A percentile compares a stretch with the other conserved stretches of the same genome.
Evolutionary conservation across 2,113 vertebrate genomes (phyloP).

Genomic region (Gnathochromis pfefferi): DNA sequence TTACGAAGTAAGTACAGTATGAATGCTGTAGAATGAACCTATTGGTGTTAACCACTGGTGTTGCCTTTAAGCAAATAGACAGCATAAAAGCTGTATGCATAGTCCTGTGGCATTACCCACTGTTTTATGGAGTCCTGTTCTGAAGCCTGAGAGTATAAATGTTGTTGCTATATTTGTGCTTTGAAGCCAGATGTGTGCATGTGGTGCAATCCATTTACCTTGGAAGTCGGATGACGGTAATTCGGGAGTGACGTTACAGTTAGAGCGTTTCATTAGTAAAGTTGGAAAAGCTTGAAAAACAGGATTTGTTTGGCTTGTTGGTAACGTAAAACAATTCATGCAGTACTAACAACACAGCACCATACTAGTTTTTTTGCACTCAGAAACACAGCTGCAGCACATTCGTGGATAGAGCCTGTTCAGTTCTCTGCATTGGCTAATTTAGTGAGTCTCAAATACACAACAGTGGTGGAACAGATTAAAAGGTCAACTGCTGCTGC

Average conservation of each 20-base stretch:
- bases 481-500: neutral
- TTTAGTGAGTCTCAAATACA: neutral
- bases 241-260: neutral
- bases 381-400: neutral
- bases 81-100: neutral
- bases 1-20: neutral
- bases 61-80: neutral
- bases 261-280: neutral
- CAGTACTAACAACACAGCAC: neutral
- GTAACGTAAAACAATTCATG: accelerated
- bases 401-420: neutral
- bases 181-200: neutral
- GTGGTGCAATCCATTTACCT: neutral
- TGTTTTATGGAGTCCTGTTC: neutral
- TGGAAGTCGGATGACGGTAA: neutral
- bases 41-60: neutral
- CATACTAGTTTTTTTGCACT: neutral
- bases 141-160: neutral
- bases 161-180: neutral
- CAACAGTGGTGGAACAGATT: neutral
- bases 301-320: neutral
- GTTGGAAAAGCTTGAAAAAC: neutral
- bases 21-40: neutral
- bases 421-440: neutral
- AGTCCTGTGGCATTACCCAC: neutral